Evolutionary conservation across 2,113 vertebrate genomes (phyloP).

Genomic region (Calypte anna): DNA sequence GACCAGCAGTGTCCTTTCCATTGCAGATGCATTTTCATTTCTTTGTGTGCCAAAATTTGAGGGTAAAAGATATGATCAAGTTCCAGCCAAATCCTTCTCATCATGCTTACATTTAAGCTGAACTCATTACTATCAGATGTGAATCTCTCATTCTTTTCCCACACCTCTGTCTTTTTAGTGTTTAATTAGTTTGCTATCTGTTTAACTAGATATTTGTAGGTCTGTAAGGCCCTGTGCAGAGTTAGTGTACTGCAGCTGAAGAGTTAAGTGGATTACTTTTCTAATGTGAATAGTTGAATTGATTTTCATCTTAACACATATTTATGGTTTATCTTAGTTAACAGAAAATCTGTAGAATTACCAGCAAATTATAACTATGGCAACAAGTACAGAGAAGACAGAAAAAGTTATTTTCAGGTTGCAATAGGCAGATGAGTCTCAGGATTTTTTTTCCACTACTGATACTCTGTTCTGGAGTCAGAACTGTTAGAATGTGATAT

Average conservation of each 20-base stretch:
- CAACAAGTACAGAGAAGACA: not conserved
- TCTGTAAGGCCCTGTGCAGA: not conserved
- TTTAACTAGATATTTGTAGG: not conserved
- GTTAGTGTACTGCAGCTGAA: not conserved
- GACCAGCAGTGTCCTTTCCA: not conserved
- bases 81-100: not conserved
- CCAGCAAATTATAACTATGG: not conserved
- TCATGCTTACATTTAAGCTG: not conserved
- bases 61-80: not conserved
- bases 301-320: not conserved
- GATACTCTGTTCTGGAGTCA: not conserved
- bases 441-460: not conserved
- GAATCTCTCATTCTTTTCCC: not conserved
- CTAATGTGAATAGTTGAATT: not conserved
- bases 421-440: no score
- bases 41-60: not conserved
- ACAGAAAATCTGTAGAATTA: not conserved
- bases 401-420: not conserved
- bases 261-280: slow-evolving; percentile 3
- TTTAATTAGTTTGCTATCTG: not conserved
- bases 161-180: not conserved
- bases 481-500: not conserved
- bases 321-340: slow-evolving; percentile 3
- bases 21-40: not conserved
- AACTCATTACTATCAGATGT: not conserved